Evolutionary conservation across 2,888 invertebrate genomes (phyloP), one percentile per base, ranked within the genome.

Genomic region (Eupithecia pulchellata): DNA sequence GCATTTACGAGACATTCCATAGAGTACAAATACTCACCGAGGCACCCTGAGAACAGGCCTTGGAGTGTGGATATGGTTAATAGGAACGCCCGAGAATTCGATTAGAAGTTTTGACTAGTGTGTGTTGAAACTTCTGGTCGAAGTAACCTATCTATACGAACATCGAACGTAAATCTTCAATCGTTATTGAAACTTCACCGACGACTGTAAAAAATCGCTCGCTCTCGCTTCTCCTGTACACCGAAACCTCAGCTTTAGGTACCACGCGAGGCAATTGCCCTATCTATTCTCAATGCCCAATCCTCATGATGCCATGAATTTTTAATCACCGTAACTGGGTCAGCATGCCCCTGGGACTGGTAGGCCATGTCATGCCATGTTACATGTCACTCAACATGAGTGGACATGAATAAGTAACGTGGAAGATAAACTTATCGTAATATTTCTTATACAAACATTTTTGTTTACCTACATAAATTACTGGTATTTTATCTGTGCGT

Each of bases 301-400:
- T n/a, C n/a, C 32, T 32, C 30, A 66, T 64, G 67, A 36, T 66
- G 14, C 65, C 66, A 75, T 78, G 75, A 76, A 84, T 86, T 80
- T 84, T 84, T 84, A 82, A 86, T 83, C 74, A 69, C 57, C 67
- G 72, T 69, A 84, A 81, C 77, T 78, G 76, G 85, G 87, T 84
- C 86, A 82, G 77, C 71, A 39, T 70, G 78, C 82, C 79, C 80
- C 82, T 80, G 75, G 73, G 72, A 60, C 67, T 65, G 66, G 64
- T 69, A 75, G 81, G 80, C 80, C 82, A 74, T 30, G 55, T 55
- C 67, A 68, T 61, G 25, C 20, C 34, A 32, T 52, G 63, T 55
- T 29, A 17, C 71, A 57, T 55, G 66, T 66, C 72, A 63, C 66
- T 66, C 64, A 66, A 61, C 61, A 61, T 61, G 61, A 61, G n/a